A percentile compares a stretch with the other conserved stretches of the same genome.
phyloP scores from a whole-genome alignment of 1,140 invertebrate species.

The Drosophila pandora region DNA sequence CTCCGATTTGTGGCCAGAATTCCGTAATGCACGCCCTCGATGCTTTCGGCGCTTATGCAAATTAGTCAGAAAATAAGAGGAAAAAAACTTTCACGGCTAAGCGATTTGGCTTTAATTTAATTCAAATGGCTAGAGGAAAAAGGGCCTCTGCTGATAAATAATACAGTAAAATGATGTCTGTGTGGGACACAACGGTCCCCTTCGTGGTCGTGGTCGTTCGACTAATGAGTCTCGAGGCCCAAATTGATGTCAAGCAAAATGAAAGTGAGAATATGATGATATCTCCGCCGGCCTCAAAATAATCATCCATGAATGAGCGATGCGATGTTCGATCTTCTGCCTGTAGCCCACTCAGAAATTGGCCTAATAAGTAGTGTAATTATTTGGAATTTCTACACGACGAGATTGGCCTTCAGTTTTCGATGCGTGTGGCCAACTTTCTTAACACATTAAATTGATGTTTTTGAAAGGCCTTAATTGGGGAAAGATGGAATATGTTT shows the following conservation, averaged over 20 bases:
- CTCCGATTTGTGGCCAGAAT: conserved; percentile 23
- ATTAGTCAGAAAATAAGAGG: conserved; percentile 51
- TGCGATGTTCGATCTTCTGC: conserved; percentile 33
- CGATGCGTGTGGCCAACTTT: conserved; percentile 33
- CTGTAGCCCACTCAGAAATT: conserved; percentile 16
- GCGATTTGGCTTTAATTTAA: conserved; percentile 72
- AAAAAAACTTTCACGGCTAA: conserved; percentile 78
- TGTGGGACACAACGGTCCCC: conserved; percentile 53
- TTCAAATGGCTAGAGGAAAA: conserved; percentile 70
- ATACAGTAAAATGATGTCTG: conserved; percentile 64
- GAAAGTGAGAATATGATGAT: conserved; percentile 70
- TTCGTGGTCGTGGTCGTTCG: conserved; percentile 10
- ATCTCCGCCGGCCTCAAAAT: conserved; percentile 40
- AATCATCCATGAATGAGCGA: conserved; percentile 27
- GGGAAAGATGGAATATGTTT: not conserved
- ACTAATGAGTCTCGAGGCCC: conserved; percentile 60
- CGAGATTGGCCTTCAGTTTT: conserved; percentile 16
- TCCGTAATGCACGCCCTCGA: conserved; percentile 54
- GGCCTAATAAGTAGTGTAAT: conserved; percentile 47
- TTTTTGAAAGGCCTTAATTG: conserved; percentile 5
- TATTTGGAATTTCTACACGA: conserved; percentile 38
- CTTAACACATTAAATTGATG: conserved; percentile 22
- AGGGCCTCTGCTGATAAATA: conserved; percentile 66
- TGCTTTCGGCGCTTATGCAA: conserved; percentile 73
- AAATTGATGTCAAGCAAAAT: conserved; percentile 61